A percentile compares a stretch with the other conserved stretches of the same genome.
Conservation (phyloP, 1,140 invertebrate genomes). For the Belonocnema kinseyi region DNA sequence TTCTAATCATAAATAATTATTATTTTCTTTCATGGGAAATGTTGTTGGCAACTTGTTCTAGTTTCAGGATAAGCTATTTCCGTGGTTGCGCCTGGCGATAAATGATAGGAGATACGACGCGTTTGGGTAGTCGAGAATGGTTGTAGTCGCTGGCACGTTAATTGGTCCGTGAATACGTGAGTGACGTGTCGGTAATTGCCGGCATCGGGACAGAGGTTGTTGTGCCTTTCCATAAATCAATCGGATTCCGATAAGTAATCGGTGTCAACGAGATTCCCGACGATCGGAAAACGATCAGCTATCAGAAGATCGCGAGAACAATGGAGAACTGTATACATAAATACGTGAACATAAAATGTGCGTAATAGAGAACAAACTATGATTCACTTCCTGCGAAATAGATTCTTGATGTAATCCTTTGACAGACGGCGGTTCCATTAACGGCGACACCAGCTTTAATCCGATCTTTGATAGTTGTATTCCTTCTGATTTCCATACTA, state of each 20-base stretch:
- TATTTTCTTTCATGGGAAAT: slow-evolving; percentile 20
- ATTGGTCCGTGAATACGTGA: slow-evolving; percentile 26
- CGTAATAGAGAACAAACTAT: slow-evolving; percentile 4
- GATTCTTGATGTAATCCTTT: slow-evolving; percentile 17
- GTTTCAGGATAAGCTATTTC: slow-evolving; percentile 1
- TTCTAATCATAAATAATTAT: not conserved
- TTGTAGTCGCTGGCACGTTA: slow-evolving; percentile 22
- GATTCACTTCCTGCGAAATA: slow-evolving; percentile 16
- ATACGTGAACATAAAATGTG: too few relatives aligned
- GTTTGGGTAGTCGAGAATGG: slow-evolving; percentile 11
- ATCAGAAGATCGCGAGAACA: not conserved
- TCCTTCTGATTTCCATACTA: not conserved
- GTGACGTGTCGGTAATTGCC: slow-evolving; percentile 29
- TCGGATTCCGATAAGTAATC: slow-evolving; percentile 24
- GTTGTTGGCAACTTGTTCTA: not conserved
- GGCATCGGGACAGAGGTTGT: slow-evolving; percentile 13
- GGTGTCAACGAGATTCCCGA: slow-evolving; percentile 20
- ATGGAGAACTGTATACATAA: not conserved
- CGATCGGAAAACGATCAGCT: not conserved
- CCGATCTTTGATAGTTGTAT: slow-evolving; percentile 1
- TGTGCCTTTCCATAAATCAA: slow-evolving; percentile 21
- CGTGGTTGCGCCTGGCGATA: not conserved
- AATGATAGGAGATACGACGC: not conserved
- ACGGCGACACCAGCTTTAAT: not conserved
- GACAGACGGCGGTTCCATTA: slow-evolving; percentile 13